phyloP scores from a whole-genome alignment of 2,113 vertebrate species.

The human (Homo sapiens) region GRCh38 chr11:30255001-30255500 shows the following conservation, averaged over 20 bases:
- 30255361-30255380: neutral
- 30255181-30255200: constrained; percentile 33
- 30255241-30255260: neutral
- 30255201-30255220: neutral
- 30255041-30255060: constrained; percentile 31
- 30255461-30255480: neutral
- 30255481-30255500: constrained; percentile 31
- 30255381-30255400: neutral
- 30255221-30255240: neutral
- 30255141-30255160: constrained; percentile 49
- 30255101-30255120: constrained; percentile 68
- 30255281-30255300: neutral
- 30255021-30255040: constrained; percentile 50
- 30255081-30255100: constrained; percentile 56
- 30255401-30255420: neutral
- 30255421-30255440: constrained; percentile 6
- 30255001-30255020: constrained; percentile 48
- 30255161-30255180: neutral
- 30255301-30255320: neutral
- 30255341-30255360: neutral
- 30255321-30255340: neutral
- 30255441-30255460: neutral
- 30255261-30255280: neutral
- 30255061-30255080: neutral
- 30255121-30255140: constrained; percentile 66